Percentiles rank a stretch among this genome's conserved stretches.
phyloP scores from a whole-genome alignment of 2,888 invertebrate species.

The Cyclophora punctaria region DNA sequence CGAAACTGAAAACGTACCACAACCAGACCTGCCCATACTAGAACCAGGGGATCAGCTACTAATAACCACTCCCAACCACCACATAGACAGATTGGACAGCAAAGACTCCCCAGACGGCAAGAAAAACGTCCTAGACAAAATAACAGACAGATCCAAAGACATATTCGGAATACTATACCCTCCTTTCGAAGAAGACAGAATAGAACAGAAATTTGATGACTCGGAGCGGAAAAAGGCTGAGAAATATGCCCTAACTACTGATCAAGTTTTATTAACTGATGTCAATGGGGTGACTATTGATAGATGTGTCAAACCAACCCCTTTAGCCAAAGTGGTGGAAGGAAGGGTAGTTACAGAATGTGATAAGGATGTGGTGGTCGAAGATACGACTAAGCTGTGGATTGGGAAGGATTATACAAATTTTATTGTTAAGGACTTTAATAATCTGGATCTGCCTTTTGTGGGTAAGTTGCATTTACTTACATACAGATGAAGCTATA shows the following conservation, averaged over 20 bases:
- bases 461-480: conserved; percentile 46
- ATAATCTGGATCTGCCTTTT: conserved; percentile 90
- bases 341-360: conserved; percentile 54
- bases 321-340: conserved; percentile 57
- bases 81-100: conserved; percentile 18
- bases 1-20: conserved; percentile 30
- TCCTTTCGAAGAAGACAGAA: conserved; percentile 54
- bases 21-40: conserved; percentile 65
- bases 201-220: conserved; percentile 61
- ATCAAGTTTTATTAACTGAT: conserved; percentile 56
- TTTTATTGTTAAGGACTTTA: conserved; percentile 96
- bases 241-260: conserved; percentile 60
- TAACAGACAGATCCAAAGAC: conserved; percentile 61
- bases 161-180: conserved; percentile 66
- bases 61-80: conserved; percentile 30
- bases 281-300: conserved; percentile 27
- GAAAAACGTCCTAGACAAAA: conserved; percentile 49
- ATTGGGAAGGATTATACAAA: conserved; percentile 97
- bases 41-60: conserved; percentile 79
- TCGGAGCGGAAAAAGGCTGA: conserved; percentile 64
- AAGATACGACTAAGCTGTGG: conserved; percentile 91
- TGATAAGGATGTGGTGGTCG: conserved; percentile 51
- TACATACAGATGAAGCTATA: too few relatives aligned
- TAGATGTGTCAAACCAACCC: conserved; percentile 26
- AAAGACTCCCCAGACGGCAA: not conserved